Percentiles rank a stretch among this genome's conserved stretches.
Evolutionary conservation across 2,888 invertebrate species (phyloP).

Genomic region (Nymphalis polychloros): DNA sequence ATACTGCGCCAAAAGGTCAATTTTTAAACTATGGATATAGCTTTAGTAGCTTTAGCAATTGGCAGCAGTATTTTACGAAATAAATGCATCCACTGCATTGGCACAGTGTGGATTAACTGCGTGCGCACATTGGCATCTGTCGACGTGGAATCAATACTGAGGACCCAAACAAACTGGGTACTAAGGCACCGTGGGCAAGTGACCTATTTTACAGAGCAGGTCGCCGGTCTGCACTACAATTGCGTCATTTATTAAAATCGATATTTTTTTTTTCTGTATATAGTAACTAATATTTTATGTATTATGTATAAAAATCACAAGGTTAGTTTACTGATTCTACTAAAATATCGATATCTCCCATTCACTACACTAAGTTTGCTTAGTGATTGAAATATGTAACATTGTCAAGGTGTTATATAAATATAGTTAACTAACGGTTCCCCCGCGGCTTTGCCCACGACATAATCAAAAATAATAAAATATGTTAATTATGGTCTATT

Average conservation of each 20-base stretch:
- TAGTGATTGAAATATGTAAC: no score
- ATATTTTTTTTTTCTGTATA: background rate
- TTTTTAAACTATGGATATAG: slow-evolving; percentile 6
- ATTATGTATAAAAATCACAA: no score
- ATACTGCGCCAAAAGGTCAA: slow-evolving; percentile 16
- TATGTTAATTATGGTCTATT: no score
- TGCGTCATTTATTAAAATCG: background rate
- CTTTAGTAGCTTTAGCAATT: slow-evolving; percentile 1
- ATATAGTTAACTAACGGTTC: no score
- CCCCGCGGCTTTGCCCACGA: no score
- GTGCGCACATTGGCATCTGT: slow-evolving; percentile 59
- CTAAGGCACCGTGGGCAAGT: slow-evolving; percentile 67
- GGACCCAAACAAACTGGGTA: slow-evolving; percentile 76
- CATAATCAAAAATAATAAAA: no score
- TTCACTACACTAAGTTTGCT: no score
- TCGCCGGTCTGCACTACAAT: slow-evolving; percentile 44
- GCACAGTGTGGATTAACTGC: slow-evolving; percentile 48
- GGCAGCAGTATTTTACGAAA: slow-evolving; percentile 23
- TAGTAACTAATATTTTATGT: no score
- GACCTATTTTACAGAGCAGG: slow-evolving; percentile 67
- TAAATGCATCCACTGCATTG: slow-evolving; percentile 41
- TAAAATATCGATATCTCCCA: no score
- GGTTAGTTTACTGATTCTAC: no score
- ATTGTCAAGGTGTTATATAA: no score
- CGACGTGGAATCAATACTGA: slow-evolving; percentile 64